Conservation (phyloP, 2,888 invertebrate species). For the Pseudococcus jackbeardsleyi region DNA sequence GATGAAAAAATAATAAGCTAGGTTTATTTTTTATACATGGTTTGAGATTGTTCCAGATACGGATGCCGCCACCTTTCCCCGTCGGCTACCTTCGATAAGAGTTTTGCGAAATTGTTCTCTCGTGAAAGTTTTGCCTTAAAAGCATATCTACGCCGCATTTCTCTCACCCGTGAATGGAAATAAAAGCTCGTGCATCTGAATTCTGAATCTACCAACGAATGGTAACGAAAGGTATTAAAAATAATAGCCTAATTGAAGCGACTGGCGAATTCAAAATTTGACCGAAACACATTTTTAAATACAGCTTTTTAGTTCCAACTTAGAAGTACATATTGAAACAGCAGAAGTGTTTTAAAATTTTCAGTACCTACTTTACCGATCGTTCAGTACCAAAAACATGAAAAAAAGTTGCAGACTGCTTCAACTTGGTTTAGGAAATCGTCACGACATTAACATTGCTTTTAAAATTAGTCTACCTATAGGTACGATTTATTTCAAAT, state of each 20-base stretch:
- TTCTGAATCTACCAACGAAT: neutral
- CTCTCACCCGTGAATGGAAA: neutral
- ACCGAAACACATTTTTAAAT: neutral
- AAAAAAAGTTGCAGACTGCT: too few species aligned
- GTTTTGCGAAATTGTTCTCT: constrained; percentile 23
- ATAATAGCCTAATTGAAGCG: neutral
- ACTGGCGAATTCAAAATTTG: neutral
- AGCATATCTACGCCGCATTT: neutral
- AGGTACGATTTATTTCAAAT: too few species aligned
- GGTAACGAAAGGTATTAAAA: neutral
- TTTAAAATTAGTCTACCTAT: too few species aligned
- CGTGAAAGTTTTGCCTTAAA: neutral
- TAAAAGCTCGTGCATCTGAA: neutral
- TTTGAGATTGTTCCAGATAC: neutral
- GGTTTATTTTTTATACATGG: constrained; percentile 27
- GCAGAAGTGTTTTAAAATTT: too few species aligned
- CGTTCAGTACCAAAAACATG: too few species aligned
- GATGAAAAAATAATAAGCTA: constrained; percentile 33
- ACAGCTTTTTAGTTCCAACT: too few species aligned
- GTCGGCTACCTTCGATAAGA: neutral
- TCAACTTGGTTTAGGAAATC: too few species aligned
- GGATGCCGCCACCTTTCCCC: neutral
- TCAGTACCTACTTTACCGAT: too few species aligned
- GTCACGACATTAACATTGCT: too few species aligned
- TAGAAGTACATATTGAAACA: too few species aligned